These are phyloP conservation scores for Argopecten irradians DNA, from an alignment of 1,140 invertebrate genomes.

Conservation along the genomic window DNA sequence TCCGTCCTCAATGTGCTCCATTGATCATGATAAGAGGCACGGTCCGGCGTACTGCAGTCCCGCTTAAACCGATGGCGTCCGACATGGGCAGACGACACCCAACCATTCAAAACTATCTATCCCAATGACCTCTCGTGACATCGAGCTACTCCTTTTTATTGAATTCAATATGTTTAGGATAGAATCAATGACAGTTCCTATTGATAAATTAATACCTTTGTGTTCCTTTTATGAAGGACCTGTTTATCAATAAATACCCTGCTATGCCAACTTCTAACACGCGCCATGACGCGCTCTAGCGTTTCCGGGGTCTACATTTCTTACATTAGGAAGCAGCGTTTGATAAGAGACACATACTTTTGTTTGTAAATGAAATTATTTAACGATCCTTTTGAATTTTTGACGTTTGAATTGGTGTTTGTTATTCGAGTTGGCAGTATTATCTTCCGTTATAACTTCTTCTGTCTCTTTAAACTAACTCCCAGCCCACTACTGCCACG, in stretches of 20 bases:
- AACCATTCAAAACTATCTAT: constrained; percentile 18
- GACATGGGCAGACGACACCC: background rate
- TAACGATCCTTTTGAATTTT: constrained; percentile 18
- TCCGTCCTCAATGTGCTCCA: background rate
- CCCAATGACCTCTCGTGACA: background rate
- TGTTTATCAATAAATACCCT: background rate
- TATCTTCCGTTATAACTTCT: background rate
- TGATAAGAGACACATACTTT: background rate
- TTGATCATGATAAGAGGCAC: background rate
- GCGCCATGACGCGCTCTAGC: background rate
- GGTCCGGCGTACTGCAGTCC: background rate
- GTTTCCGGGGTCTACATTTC: constrained; percentile 20
- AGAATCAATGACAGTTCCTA: background rate
- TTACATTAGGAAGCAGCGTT: background rate
- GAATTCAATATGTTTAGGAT: background rate
- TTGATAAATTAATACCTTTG: constrained; percentile 19
- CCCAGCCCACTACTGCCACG: background rate
- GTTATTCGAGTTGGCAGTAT: background rate
- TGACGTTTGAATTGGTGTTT: constrained; percentile 1
- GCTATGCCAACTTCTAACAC: background rate
- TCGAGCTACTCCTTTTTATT: constrained; percentile 1
- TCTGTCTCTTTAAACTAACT: background rate
- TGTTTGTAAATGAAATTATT: constrained; percentile 13
- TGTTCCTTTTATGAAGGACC: background rate
- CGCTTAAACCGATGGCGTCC: background rate